phyloP scores from a whole-genome alignment of 2,113 vertebrate genomes.

The Coryphaenoides rupestris region DNA sequence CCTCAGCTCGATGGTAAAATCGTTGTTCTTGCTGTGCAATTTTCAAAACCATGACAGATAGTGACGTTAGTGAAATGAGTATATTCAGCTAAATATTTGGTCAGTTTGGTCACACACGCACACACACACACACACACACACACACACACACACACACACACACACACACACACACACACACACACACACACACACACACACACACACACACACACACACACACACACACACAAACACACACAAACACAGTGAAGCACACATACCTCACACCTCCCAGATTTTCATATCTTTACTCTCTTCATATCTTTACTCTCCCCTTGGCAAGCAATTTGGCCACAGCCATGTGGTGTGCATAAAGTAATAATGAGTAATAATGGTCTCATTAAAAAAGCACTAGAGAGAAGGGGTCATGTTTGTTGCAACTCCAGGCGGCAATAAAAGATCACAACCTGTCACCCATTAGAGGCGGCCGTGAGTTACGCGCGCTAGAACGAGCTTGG shows the following conservation, averaged over 20 bases:
- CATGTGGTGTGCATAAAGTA: background rate
- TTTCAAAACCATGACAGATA: no score
- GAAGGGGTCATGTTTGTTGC: no score
- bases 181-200: background rate
- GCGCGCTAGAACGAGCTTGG: no score
- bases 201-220: background rate
- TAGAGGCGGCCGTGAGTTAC: no score
- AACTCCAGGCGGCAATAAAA: no score
- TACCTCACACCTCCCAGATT: background rate
- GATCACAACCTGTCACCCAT: no score
- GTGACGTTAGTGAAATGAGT: background rate
- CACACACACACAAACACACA: no score
- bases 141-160: background rate
- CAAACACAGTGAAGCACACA: background rate
- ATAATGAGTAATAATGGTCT: no score
- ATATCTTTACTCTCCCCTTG: background rate
- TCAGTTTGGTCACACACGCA: no score
- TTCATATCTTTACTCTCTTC: background rate
- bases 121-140: background rate
- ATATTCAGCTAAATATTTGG: background rate
- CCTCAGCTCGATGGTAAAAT: no score
- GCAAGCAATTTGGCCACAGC: background rate
- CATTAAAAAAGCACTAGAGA: no score
- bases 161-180: background rate
- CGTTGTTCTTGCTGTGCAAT: no score